These are phyloP conservation scores for Drosophila repletoides DNA, from an alignment of 1,140 invertebrate genomes.

Conservation along the genomic window DNA sequence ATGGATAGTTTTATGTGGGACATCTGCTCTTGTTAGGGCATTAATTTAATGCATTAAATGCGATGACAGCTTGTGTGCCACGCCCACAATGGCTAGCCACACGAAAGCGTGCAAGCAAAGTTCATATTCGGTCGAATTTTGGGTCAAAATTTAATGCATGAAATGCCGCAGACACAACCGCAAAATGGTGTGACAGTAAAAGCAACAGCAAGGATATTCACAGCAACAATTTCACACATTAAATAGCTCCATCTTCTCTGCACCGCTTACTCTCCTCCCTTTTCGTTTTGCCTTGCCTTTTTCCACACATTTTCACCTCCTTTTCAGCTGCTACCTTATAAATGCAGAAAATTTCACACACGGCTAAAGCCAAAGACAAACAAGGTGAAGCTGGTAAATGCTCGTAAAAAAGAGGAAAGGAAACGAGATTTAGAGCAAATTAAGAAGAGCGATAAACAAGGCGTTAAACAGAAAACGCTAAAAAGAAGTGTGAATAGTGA, in stretches of 20 bases:
- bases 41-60: conserved; percentile 51
- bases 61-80: conserved; percentile 47
- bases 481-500: background rate
- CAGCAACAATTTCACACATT: conserved; percentile 38
- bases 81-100: conserved; percentile 26
- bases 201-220: conserved; percentile 22
- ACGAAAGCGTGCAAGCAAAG: conserved; percentile 27
- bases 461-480: background rate
- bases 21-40: conserved; percentile 14
- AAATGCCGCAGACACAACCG: conserved; percentile 47
- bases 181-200: conserved; percentile 34
- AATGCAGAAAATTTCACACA: conserved; percentile 17
- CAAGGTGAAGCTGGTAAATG: conserved; percentile 8
- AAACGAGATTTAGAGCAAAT: background rate
- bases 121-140: conserved; percentile 29
- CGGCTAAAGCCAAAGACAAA: conserved; percentile 19
- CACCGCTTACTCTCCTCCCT: background rate
- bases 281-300: background rate
- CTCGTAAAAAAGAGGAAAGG: background rate
- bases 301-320: background rate
- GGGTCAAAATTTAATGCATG: conserved; percentile 52
- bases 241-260: conserved; percentile 16
- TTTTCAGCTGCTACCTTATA: background rate
- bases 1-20: background rate
- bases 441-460: background rate